phyloP scores from a whole-genome alignment of 2,797 vertebrate species.

The Mareca strepera region DNA sequence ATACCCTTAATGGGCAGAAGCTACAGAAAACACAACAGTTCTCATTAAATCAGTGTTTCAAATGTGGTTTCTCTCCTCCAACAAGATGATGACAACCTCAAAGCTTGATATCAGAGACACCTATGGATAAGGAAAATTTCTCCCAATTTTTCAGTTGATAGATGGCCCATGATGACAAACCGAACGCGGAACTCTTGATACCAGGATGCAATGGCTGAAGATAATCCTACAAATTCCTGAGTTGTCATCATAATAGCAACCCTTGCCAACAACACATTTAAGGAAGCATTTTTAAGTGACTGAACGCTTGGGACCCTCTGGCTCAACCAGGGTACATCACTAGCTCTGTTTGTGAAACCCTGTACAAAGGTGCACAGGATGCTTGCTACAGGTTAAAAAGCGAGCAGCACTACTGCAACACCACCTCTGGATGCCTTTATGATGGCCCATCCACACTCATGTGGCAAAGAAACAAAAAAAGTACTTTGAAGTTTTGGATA shows the following conservation, averaged over 20 bases:
- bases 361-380: background rate
- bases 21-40: background rate
- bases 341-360: fast-evolving
- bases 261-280: background rate
- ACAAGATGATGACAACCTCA: background rate
- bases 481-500: background rate
- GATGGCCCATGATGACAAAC: background rate
- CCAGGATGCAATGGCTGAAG: background rate
- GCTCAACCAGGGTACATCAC: background rate
- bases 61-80: background rate
- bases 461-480: background rate
- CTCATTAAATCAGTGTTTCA: background rate
- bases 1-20: background rate
- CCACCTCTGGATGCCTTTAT: background rate
- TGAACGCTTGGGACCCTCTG: background rate
- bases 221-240: background rate
- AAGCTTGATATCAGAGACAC: background rate
- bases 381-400: background rate
- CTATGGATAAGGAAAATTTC: background rate
- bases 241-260: background rate
- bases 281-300: background rate
- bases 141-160: background rate
- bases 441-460: fast-evolving
- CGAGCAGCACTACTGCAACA: background rate
- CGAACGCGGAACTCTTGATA: background rate